Evolutionary conservation across 2,888 invertebrate species (phyloP).

Genomic region (Camptogramma bilineatum): DNA sequence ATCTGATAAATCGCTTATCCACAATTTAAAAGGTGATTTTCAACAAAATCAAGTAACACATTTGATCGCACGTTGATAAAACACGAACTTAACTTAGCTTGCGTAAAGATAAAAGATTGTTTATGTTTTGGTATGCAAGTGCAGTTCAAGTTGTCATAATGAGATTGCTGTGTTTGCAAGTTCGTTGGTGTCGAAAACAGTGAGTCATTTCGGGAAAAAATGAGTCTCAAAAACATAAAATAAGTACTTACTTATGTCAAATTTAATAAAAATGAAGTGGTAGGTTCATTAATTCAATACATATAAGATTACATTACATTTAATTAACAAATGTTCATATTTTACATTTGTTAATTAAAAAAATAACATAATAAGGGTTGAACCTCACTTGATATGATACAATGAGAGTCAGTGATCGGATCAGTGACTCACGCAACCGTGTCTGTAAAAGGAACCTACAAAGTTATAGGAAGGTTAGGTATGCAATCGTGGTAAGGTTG

Average conservation of each 20-base stretch:
- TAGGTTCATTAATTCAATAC: too few relatives aligned
- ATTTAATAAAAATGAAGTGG: too few relatives aligned
- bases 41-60: slow-evolving; percentile 34
- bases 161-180: slow-evolving; percentile 28
- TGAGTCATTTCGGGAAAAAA: slow-evolving; percentile 20
- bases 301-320: too few relatives aligned
- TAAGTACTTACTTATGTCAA: background rate
- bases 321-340: too few relatives aligned
- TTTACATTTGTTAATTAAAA: too few relatives aligned
- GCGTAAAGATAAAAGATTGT: slow-evolving; percentile 35
- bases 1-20: slow-evolving; percentile 36
- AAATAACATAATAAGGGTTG: background rate
- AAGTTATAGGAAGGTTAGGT: background rate
- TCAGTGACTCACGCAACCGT: background rate
- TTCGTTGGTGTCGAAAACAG: slow-evolving; percentile 5
- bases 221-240: background rate
- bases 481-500: background rate
- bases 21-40: slow-evolving; percentile 31
- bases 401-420: background rate
- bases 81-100: slow-evolving; percentile 37
- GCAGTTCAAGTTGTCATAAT: slow-evolving; percentile 21
- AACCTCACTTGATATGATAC: background rate
- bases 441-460: background rate
- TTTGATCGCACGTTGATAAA: slow-evolving; percentile 38
- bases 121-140: slow-evolving; percentile 16